phyloP scores from a whole-genome alignment of 2,797 vertebrate genomes.

The Phaenicophaeus curvirostris region DNA sequence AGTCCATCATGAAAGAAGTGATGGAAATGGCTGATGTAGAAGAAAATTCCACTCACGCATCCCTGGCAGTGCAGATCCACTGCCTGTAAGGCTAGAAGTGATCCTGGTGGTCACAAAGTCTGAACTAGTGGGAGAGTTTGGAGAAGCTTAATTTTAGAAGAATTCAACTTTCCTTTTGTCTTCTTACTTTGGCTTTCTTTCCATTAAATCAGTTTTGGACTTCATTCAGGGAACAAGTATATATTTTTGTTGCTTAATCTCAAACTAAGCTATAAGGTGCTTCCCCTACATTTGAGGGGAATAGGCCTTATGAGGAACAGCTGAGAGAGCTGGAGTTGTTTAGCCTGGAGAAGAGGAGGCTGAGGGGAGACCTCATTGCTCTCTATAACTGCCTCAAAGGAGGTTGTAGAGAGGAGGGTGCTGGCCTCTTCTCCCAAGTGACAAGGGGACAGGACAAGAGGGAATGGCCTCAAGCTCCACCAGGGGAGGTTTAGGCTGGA shows the following conservation, averaged over 20 bases:
- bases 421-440: no score
- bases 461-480: no score
- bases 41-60: background rate
- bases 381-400: no score
- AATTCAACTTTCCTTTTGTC: background rate
- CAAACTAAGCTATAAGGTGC: background rate
- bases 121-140: background rate
- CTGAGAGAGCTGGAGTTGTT: no score
- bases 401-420: no score
- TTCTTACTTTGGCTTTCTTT: background rate
- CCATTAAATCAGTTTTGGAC: background rate
- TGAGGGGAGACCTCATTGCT: no score
- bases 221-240: background rate
- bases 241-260: background rate
- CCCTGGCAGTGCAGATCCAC: background rate
- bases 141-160: background rate
- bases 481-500: no score
- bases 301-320: no score
- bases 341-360: no score
- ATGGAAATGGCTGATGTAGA: background rate
- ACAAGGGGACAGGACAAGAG: no score
- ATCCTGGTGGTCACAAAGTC: background rate
- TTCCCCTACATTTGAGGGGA: background rate
- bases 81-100: background rate
- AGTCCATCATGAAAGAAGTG: background rate